Base-by-base conservation (phyloP, 2,113 vertebrate genomes). In the Corythornis vintsioides region DNA sequence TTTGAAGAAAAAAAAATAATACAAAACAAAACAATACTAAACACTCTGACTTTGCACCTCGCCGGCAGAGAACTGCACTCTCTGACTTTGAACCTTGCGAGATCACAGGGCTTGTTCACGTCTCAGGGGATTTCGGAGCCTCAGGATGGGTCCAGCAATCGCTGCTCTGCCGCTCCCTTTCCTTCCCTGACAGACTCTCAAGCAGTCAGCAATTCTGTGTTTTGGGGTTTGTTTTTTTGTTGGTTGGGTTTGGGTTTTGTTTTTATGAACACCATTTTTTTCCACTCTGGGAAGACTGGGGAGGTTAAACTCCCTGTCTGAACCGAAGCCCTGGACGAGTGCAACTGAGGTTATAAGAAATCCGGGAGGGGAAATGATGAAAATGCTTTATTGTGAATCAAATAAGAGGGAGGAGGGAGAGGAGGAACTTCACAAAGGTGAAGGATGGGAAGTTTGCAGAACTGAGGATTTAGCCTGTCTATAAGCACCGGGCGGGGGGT, bases 311-410 rank as follows among this genome's bases (percentile, higher is more conserved):
- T 89, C 91, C 56, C 48, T 7, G 24, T 78, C 94, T 95, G 92
- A 93, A 91, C 75, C 50, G 48, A 85, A 93, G 94, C 89, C 87
- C 79, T 95, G 72, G 56, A 56, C 10, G 92, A 74, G 94, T 94
- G 96, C 87, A 96, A 92, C 75, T 88, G 75, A 94, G 95, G 92
- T 89, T 93, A 93, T 45, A 94, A 94, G 94, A 91, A 94, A 92
- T 80, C 89, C 22, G 56, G 87, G 65, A 91, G 92, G 79, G 89
- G 91, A 96, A 96, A 95, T 96, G 89, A 95, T 69, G 91, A 93
- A 86, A 77, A 85, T 33, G 57, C 33, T 90, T 95, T 92, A 94
- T 93, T 90, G 89, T 83, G 89, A 86, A 83, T 91, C 91, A 89
- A 93, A 94, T 65, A 93, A 93, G 94, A 83, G 79, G 91, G 90